A percentile compares a stretch with the other conserved stretches of the same genome.
phyloP scores from a whole-genome alignment of 2,113 vertebrate genomes.

The Ceyx margarethae region DNA sequence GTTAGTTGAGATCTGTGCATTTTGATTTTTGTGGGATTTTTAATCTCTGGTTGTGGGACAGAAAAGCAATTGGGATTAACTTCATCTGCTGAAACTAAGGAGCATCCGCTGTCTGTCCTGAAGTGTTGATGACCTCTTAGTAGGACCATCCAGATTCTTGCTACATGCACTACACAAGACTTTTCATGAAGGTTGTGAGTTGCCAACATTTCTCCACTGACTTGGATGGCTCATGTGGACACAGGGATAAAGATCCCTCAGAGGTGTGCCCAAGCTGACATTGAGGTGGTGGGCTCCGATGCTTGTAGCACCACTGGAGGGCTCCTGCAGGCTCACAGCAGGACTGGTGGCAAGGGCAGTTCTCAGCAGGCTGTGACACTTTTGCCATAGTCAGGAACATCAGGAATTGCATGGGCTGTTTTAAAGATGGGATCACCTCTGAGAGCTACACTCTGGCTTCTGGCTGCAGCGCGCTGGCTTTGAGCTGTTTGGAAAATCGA shows the following conservation, averaged over 20 bases:
- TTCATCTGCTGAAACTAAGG: background rate
- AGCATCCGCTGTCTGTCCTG: background rate
- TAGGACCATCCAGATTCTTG: background rate
- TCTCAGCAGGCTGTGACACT: background rate
- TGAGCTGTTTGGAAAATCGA: background rate
- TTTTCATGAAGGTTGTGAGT: background rate
- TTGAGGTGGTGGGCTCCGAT: background rate
- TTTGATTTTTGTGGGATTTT: background rate
- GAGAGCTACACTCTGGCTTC: background rate
- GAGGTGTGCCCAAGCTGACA: fast-evolving
- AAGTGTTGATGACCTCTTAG: background rate
- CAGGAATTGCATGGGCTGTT: background rate
- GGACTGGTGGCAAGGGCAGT: background rate
- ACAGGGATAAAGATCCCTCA: background rate
- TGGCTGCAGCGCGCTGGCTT: background rate
- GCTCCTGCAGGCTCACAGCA: background rate
- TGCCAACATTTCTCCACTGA: background rate
- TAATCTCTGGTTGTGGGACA: background rate
- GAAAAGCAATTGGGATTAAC: background rate
- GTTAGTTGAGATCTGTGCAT: background rate
- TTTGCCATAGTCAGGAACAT: background rate
- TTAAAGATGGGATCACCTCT: background rate
- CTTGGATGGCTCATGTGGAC: background rate
- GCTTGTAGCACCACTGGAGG: background rate
- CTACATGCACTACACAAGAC: fast-evolving